A percentile compares a stretch with the other conserved stretches of the same genome.
Evolutionary conservation across 2,113 vertebrate species (phyloP).

Genomic region (Caranx melampygus): DNA sequence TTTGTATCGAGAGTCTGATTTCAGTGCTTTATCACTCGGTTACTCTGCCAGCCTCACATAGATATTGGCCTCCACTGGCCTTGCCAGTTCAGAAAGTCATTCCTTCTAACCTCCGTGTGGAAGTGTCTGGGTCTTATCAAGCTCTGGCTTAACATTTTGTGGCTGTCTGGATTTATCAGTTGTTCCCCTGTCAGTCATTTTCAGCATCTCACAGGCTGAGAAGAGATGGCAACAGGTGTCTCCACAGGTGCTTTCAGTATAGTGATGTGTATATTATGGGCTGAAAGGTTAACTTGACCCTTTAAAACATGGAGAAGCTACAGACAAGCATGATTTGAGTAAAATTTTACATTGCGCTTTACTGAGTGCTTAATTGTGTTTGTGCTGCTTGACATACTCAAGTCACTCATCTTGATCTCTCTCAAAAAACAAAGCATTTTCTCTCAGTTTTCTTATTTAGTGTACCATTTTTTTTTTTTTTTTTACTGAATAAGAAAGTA

Average conservation of each 20-base stretch:
- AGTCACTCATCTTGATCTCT: too few species aligned
- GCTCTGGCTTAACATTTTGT: neutral
- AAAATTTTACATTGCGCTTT: too few species aligned
- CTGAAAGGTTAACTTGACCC: neutral
- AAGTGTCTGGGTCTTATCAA: neutral
- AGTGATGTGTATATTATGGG: neutral
- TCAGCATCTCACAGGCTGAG: slow-evolving; percentile 12
- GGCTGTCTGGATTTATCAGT: neutral
- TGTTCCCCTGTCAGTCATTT: slow-evolving; percentile 6
- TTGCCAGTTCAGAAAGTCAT: neutral
- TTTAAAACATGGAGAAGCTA: neutral
- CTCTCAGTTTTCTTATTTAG: neutral
- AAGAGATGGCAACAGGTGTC: neutral
- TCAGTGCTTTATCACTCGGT: neutral
- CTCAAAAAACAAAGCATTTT: neutral
- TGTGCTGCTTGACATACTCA: neutral
- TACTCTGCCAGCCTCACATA: neutral
- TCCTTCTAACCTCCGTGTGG: neutral
- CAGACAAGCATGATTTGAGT: neutral
- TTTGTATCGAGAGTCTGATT: slow-evolving; percentile 4
- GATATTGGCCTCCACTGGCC: slow-evolving; percentile 3
- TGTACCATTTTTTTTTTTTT: too few species aligned
- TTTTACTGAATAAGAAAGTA: too few species aligned
- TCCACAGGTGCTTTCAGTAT: neutral
- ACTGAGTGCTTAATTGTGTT: neutral